phyloP scores from a whole-genome alignment of 2,888 invertebrate genomes.

The Diadegma fenestrale region DNA sequence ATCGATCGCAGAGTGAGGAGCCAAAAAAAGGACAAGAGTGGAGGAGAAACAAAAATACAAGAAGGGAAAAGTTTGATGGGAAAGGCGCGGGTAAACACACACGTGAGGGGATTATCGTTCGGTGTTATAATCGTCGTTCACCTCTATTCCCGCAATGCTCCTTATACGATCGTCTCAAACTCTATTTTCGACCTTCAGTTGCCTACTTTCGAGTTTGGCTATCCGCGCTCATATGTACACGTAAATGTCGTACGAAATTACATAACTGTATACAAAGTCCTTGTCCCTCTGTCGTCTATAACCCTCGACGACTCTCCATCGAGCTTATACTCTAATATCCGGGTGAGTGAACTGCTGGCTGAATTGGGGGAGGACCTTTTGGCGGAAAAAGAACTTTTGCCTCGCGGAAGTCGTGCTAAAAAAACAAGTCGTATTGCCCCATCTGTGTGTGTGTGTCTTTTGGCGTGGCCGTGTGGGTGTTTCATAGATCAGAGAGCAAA shows the following conservation, averaged over 20 bases:
- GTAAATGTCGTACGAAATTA: neutral
- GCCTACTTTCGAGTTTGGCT: slow-evolving; percentile 46
- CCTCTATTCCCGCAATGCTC: slow-evolving; percentile 40
- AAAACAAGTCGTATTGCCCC: neutral
- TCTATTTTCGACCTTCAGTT: slow-evolving; percentile 25
- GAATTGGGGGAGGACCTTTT: slow-evolving; percentile 7
- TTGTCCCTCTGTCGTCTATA: slow-evolving; percentile 11
- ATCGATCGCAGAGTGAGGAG: slow-evolving; percentile 53
- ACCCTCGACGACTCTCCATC: slow-evolving; percentile 44
- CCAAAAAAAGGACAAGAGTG: no score
- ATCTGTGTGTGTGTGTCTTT: neutral
- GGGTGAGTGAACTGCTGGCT: slow-evolving; percentile 27
- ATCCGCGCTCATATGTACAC: neutral
- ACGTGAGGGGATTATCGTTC: slow-evolving; percentile 61
- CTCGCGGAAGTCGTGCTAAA: neutral
- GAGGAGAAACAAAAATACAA: slow-evolving; percentile 3
- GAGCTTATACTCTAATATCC: slow-evolving; percentile 54
- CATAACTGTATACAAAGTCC: neutral
- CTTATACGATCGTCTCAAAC: neutral
- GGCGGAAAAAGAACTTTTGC: slow-evolving; percentile 18
- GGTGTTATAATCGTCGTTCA: slow-evolving; percentile 63
- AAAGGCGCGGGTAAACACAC: slow-evolving; percentile 60
- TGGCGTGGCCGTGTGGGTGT: neutral
- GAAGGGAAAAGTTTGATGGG: neutral
- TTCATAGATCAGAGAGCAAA: neutral